These are phyloP conservation scores for Marmota monax DNA, from an alignment of 2,113 vertebrate species.

Conservation along the genomic window DNA sequence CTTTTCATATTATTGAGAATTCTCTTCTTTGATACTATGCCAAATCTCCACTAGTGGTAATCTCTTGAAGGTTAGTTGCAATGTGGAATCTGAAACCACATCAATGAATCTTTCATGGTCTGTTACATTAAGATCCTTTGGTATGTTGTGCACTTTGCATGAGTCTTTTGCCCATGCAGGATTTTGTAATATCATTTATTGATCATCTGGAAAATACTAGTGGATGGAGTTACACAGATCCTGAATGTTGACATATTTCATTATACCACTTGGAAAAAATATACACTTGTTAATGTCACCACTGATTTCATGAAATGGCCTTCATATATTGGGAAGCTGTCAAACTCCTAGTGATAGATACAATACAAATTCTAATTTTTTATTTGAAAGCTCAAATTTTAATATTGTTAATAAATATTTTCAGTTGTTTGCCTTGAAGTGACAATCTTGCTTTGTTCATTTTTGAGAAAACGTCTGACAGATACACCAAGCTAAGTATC, in stretches of 20 bases:
- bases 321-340: background rate
- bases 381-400: conserved; percentile 62
- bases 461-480: conserved; percentile 48
- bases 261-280: conserved; percentile 16
- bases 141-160: conserved; percentile 28
- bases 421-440: conserved; percentile 9
- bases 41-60: conserved; percentile 60
- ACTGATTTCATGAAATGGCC: conserved; percentile 7
- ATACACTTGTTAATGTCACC: background rate
- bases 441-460: conserved; percentile 27
- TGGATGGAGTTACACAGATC: conserved; percentile 19
- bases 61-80: conserved; percentile 57
- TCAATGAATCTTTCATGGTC: conserved; percentile 56
- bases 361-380: conserved; percentile 52
- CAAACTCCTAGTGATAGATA: conserved; percentile 14
- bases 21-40: conserved; percentile 60
- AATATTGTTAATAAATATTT: conserved; percentile 48
- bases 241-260: conserved; percentile 44
- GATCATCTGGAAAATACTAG: conserved; percentile 64
- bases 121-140: conserved; percentile 30
- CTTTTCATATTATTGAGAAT: conserved; percentile 55
- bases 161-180: background rate
- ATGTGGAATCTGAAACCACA: conserved; percentile 62
- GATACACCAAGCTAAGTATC: background rate
- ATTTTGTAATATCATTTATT: conserved; percentile 62